phyloP scores from a whole-genome alignment of 2,113 vertebrate genomes.

The Campylomormyrus numenius region DNA sequence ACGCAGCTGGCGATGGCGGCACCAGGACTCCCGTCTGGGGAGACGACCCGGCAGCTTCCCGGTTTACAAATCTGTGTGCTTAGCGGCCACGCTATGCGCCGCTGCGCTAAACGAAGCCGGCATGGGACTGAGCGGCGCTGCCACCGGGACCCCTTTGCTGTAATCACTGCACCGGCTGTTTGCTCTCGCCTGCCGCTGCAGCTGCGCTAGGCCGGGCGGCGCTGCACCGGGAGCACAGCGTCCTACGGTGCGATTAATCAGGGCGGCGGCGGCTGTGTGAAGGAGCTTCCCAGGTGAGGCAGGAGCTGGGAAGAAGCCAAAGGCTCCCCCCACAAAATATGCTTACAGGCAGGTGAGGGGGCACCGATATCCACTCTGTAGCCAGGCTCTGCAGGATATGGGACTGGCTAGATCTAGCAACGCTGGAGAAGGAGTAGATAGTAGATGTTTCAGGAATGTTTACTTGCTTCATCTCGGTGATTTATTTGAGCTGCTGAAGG shows the following conservation, averaged over 20 bases:
- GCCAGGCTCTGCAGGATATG: not conserved
- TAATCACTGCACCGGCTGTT: not conserved
- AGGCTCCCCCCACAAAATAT: not conserved
- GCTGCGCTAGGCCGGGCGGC: not conserved
- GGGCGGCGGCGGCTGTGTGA: not conserved
- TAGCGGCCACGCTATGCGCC: not conserved
- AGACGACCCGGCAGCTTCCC: not conserved
- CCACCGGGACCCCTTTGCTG: not conserved
- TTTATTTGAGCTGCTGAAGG: not conserved
- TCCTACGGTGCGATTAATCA: not conserved
- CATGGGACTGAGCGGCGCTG: not conserved
- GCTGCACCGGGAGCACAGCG: not conserved
- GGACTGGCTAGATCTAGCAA: not conserved
- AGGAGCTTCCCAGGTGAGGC: not conserved
- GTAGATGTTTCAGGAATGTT: not conserved
- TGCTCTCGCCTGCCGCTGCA: not conserved
- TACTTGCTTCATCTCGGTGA: not conserved
- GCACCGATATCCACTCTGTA: not conserved
- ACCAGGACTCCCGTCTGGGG: not conserved
- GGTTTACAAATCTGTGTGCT: not conserved
- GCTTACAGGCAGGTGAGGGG: not conserved
- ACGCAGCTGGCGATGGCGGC: not conserved
- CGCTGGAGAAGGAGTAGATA: not conserved
- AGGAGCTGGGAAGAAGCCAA: not conserved
- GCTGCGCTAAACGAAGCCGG: not conserved